phyloP scores from a whole-genome alignment of 2,888 invertebrate genomes.

The Cephus spinipes region DNA sequence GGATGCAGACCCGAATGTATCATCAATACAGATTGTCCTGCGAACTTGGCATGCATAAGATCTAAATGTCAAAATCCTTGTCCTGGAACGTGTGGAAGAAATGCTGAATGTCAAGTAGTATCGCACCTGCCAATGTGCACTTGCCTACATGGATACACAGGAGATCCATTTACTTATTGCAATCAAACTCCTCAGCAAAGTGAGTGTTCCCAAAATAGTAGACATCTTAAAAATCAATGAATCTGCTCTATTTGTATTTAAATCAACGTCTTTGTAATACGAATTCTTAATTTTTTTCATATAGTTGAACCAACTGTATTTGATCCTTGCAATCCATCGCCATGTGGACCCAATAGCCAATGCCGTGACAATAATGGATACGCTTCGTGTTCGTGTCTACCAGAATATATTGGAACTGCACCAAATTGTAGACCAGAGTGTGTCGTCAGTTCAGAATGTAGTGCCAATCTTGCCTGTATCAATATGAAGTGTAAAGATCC shows the following conservation, averaged over 20 bases:
- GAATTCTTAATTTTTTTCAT: neutral
- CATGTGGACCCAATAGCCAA: constrained; percentile 69
- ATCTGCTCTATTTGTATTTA: neutral
- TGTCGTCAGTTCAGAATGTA: constrained; percentile 65
- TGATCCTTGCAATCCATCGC: constrained; percentile 65
- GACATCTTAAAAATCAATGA: neutral
- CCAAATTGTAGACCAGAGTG: constrained; percentile 68
- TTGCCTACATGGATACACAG: constrained; percentile 74
- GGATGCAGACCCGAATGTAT: constrained; percentile 68
- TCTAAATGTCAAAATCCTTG: constrained; percentile 69
- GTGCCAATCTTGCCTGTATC: constrained; percentile 67
- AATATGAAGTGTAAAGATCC: constrained; percentile 70
- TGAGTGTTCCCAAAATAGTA: neutral
- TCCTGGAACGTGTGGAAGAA: constrained; percentile 68
- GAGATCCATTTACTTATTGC: constrained; percentile 77
- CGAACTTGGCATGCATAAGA: constrained; percentile 67
- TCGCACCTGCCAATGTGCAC: constrained; percentile 85
- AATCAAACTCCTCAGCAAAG: constrained; percentile 30
- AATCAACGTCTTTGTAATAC: neutral
- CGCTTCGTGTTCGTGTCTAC: constrained; percentile 66
- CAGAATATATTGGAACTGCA: constrained; percentile 65
- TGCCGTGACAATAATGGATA: constrained; percentile 66
- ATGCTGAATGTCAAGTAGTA: constrained; percentile 79
- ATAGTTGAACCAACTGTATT: constrained; percentile 27
- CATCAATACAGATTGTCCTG: constrained; percentile 66